Conservation (phyloP, 2,113 vertebrate genomes). For the Eubucco bourcierii region DNA sequence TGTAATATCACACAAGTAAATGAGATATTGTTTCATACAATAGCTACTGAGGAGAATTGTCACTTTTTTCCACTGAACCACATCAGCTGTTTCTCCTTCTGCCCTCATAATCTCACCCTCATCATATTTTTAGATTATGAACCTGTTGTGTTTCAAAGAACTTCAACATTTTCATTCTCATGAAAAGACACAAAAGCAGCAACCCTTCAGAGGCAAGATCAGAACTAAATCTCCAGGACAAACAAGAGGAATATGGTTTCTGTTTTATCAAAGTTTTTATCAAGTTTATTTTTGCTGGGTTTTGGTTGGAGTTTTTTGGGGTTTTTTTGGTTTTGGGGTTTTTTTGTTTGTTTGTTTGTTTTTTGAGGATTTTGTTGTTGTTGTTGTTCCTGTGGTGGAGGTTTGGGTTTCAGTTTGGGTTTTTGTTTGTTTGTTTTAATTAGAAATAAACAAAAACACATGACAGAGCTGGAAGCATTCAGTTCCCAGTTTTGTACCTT, state of each 20-base stretch:
- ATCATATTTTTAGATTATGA: not conserved
- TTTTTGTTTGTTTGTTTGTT: too few species aligned
- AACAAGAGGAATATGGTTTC: not conserved
- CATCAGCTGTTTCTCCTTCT: not conserved
- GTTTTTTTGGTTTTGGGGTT: too few species aligned
- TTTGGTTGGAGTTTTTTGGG: too few species aligned
- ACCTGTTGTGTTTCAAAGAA: not conserved
- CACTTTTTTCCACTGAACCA: not conserved
- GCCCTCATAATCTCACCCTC: constrained; percentile 9
- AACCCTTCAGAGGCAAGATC: not conserved
- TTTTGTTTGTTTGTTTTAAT: too few species aligned
- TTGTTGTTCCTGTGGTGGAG: too few species aligned
- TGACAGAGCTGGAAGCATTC: not conserved
- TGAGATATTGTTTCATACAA: not conserved
- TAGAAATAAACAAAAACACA: not conserved
- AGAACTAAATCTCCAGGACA: not conserved
- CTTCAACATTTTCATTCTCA: not conserved
- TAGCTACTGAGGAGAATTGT: not conserved
- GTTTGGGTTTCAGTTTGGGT: too few species aligned
- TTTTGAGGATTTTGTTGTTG: too few species aligned
- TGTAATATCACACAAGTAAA: not conserved
- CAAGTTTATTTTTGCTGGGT: not conserved
- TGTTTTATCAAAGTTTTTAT: not conserved
- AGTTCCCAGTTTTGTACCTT: not conserved
- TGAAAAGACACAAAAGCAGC: not conserved